A percentile compares a stretch with the other conserved stretches of the same genome.
Conservation (phyloP, 2,888 invertebrate genomes). For the Calliscelio sp. region DNA sequence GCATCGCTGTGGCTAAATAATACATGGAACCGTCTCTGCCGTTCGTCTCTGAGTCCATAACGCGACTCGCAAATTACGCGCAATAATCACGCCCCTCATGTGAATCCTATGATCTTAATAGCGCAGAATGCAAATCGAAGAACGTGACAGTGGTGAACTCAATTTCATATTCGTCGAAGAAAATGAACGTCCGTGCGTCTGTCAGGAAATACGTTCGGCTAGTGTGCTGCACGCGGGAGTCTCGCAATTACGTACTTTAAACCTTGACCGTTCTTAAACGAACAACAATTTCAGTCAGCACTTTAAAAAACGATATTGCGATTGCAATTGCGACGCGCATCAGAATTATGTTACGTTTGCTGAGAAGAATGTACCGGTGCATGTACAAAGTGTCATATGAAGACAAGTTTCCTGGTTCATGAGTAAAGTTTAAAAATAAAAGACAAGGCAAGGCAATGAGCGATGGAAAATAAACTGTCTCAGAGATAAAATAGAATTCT, state of each 20-base stretch:
- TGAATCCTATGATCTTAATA: conserved; percentile 40
- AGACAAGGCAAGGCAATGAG: background rate
- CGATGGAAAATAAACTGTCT: background rate
- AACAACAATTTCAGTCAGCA: conserved; percentile 43
- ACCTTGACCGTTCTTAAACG: conserved; percentile 52
- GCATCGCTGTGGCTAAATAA: conserved; percentile 49
- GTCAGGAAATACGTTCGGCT: conserved; percentile 28
- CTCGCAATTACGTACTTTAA: conserved; percentile 48
- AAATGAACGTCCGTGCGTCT: conserved; percentile 23
- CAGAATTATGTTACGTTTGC: conserved; percentile 20
- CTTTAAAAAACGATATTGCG: conserved; percentile 35
- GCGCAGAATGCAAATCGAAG: conserved; percentile 43
- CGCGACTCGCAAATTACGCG: conserved; percentile 51
- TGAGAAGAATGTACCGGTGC: conserved; percentile 10
- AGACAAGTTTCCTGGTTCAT: conserved; percentile 29
- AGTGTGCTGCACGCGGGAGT: conserved; percentile 18
- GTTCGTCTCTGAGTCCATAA: conserved; percentile 22
- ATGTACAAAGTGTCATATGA: background rate
- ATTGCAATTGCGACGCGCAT: conserved; percentile 32
- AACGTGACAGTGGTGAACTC: conserved; percentile 27
- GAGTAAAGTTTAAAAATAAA: conserved; percentile 33
- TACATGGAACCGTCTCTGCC: conserved; percentile 31
- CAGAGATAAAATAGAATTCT: background rate
- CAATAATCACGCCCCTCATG: conserved; percentile 58
- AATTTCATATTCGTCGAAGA: conserved; percentile 22